Conservation (phyloP, 1,140 invertebrate species). For the Drosophila saltans region DNA sequence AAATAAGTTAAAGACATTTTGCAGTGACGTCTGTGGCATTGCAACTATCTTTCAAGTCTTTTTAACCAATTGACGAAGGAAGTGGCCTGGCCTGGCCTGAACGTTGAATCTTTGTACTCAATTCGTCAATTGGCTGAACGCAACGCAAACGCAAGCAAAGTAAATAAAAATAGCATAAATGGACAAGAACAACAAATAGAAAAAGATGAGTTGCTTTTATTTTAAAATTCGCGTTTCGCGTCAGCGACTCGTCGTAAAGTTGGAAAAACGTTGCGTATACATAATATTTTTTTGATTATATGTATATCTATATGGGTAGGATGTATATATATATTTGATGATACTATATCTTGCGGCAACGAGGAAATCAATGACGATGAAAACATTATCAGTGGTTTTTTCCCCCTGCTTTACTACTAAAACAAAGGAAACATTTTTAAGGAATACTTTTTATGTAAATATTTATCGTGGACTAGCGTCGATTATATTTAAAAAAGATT, state of each 20-base stretch:
- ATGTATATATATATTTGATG: conserved; percentile 22
- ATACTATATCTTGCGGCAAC: conserved; percentile 11
- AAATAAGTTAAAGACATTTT: conserved; percentile 50
- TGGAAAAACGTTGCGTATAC: conserved; percentile 59
- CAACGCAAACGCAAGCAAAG: conserved; percentile 35
- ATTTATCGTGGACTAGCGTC: not conserved
- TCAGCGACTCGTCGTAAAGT: conserved; percentile 63
- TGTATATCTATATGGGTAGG: conserved; percentile 18
- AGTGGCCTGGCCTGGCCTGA: not conserved
- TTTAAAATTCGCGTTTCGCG: conserved; percentile 67
- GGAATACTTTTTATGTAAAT: not conserved
- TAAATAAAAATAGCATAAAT: conserved; percentile 68
- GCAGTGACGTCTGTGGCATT: conserved; percentile 64
- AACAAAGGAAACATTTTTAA: not conserved
- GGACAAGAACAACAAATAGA: conserved; percentile 46
- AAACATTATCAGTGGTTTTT: not conserved
- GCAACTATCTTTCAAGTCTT: conserved; percentile 48
- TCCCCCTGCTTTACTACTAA: not conserved
- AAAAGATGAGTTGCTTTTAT: conserved; percentile 71
- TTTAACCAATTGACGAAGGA: conserved; percentile 64
- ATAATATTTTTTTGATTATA: conserved; percentile 33
- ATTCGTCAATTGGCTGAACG: conserved; percentile 57
- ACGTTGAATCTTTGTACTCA: conserved; percentile 23
- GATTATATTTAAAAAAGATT: too few species aligned
- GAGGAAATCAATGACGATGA: not conserved